phyloP scores from a whole-genome alignment of 2,797 vertebrate genomes.

The Nyctalus aviator region DNA sequence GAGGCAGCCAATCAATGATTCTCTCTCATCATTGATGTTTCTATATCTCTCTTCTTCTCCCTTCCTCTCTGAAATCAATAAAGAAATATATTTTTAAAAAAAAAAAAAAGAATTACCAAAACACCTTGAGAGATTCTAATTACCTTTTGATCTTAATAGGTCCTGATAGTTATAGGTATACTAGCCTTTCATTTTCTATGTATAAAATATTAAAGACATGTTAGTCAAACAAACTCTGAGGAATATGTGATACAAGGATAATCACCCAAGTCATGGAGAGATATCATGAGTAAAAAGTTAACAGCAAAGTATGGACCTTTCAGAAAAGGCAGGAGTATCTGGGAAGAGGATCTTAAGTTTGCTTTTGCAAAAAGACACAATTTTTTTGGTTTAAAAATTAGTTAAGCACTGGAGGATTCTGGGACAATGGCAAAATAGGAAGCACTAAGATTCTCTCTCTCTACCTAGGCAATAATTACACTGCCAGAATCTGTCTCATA shows the following conservation, averaged over 20 bases:
- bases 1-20: too few species aligned
- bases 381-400: background rate
- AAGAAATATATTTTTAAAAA: too few species aligned
- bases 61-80: too few species aligned
- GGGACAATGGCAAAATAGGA: background rate
- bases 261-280: background rate
- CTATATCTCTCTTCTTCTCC: too few species aligned
- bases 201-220: background rate
- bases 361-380: background rate
- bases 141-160: background rate
- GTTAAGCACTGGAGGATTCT: background rate
- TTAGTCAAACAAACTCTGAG: background rate
- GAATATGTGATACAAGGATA: background rate
- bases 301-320: background rate
- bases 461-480: background rate
- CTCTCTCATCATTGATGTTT: too few species aligned
- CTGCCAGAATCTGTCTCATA: background rate
- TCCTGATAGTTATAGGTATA: background rate
- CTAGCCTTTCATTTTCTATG: background rate
- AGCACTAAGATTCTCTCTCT: too few species aligned
- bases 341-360: background rate
- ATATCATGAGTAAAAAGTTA: background rate
- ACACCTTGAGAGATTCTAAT: background rate
- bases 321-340: background rate
- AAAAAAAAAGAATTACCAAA: conserved; percentile 30